Evolutionary conservation across 2,797 vertebrate species (phyloP).

Genomic region (Spizella passerina): DNA sequence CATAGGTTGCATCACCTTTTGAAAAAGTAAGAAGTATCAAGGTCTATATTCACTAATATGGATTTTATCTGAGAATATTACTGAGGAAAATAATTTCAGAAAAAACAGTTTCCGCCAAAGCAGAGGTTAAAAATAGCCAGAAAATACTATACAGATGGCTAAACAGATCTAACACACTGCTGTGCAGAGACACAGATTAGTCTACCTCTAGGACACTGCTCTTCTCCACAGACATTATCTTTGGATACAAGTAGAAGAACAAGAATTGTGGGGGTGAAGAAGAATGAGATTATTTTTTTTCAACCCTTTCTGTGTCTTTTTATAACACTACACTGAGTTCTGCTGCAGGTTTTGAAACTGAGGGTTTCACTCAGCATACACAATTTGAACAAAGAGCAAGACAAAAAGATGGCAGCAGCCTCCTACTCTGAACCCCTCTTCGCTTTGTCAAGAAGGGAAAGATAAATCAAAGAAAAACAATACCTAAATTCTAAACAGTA

Average conservation of each 20-base stretch:
- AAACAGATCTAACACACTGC: constrained; percentile 3
- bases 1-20: background rate
- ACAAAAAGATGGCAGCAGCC: background rate
- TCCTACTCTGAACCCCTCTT: constrained; percentile 7
- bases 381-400: constrained; percentile 15
- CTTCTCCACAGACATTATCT: constrained; percentile 1
- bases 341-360: background rate
- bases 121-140: constrained; percentile 36
- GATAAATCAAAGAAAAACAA: background rate
- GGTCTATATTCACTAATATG: background rate
- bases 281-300: background rate
- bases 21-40: background rate
- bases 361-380: background rate
- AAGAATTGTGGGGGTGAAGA: background rate
- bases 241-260: background rate
- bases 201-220: background rate
- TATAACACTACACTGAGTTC: background rate
- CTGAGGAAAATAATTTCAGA: background rate
- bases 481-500: background rate
- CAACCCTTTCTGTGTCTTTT: background rate
- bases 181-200: background rate
- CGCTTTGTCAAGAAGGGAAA: background rate
- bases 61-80: background rate
- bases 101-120: background rate
- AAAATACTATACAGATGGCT: constrained; percentile 45